Base-by-base conservation (phyloP, 2,797 vertebrate genomes). In the Steatocranus sp. region DNA sequence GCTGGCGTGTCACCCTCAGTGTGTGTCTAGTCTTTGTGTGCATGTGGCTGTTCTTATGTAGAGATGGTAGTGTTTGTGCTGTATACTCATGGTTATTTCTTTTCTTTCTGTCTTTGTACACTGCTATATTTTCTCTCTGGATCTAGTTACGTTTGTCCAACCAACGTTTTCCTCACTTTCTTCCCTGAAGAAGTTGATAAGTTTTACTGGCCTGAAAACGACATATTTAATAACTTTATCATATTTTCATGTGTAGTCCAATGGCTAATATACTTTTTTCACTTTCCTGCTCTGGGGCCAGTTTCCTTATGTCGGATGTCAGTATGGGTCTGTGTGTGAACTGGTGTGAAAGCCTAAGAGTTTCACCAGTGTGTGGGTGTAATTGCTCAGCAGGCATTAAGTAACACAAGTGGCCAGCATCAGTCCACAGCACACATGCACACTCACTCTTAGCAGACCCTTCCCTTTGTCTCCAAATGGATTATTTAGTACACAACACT, bases 311-410 rank as follows among this genome's bases (percentile, higher is more conserved):
- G 17, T 27, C 4, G 0, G 25, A 73, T 27, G 15, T 73, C 68
- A 10, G 8, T 20, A 11, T 46, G 34, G n/a, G 27, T 53, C 3
- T 30, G 49, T 34, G 46, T 74, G 18, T 36, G 11, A 20, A 36
- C 18, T 49, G 38, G 41, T 84, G 78, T 51, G 49, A 84, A 76
- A 70, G 7, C 75, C 70, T 30, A 50, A 58, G 68, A 76, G 78
- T 75, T 86, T 75, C 84, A 85, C 68, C 49, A 53, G 73, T 80
- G 75, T 20, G 85, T 85, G 84, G 46, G 82, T 76, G 88, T 91
- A 89, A 93, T 89, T 86, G 58, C 84, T 85, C 66, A 11, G 12
- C 30, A 27, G 84, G 83, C 82, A 93, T 92, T 90, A 89, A 86
- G 79, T 46, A 49, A 76, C 74, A 80, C 8, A 68, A 68, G 38